Evolutionary conservation across 2,888 invertebrate genomes (phyloP).

Genomic region (Serripes groenlandicus): DNA sequence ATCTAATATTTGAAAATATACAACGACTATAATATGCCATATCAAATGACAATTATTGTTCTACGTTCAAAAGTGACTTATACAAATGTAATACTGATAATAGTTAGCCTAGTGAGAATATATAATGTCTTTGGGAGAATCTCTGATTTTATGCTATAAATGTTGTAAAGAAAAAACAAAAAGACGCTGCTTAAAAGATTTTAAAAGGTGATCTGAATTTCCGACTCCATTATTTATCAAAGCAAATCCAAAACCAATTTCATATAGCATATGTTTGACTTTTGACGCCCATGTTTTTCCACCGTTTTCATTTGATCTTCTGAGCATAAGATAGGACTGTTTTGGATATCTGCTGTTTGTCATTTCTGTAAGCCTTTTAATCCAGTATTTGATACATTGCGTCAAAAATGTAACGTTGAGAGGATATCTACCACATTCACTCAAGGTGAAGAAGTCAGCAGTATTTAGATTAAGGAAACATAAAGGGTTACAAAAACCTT

Average conservation of each 20-base stretch:
- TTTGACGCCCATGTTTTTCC: slow-evolving; percentile 30
- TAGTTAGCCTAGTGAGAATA: too few species aligned
- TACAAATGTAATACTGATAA: too few species aligned
- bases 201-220: slow-evolving; percentile 1
- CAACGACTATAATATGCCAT: slow-evolving; percentile 9
- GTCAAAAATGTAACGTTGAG: background rate
- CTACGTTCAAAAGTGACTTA: slow-evolving; percentile 27
- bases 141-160: slow-evolving; percentile 11
- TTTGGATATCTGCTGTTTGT: slow-evolving; percentile 20
- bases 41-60: slow-evolving; percentile 25
- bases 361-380: background rate
- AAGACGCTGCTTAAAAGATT: slow-evolving; percentile 19
- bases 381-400: background rate
- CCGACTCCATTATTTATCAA: slow-evolving; percentile 23
- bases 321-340: slow-evolving; percentile 25
- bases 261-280: slow-evolving; percentile 21
- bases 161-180: background rate
- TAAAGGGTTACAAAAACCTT: slow-evolving; percentile 5
- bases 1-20: slow-evolving; percentile 28
- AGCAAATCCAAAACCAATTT: slow-evolving; percentile 26
- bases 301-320: slow-evolving; percentile 4
- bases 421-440: slow-evolving; percentile 1
- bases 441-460: background rate
- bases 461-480: background rate
- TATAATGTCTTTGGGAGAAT: slow-evolving; percentile 15